Percentiles rank a stretch among this genome's conserved stretches.
These are phyloP conservation scores for Xanthia icteritia DNA, from an alignment of 2,888 invertebrate genomes.

Conservation along the genomic window DNA sequence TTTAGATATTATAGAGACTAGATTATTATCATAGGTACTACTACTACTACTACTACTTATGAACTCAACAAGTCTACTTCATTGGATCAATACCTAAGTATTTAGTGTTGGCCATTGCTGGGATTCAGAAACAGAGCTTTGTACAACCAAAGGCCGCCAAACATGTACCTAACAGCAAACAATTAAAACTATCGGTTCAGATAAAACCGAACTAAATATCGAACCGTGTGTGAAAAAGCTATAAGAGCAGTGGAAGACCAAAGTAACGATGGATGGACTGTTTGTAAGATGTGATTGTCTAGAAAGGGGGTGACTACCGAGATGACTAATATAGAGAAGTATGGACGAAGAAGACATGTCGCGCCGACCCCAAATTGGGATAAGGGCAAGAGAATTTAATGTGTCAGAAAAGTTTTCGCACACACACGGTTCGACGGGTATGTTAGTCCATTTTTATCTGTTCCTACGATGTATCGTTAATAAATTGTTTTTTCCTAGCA, in stretches of 20 bases:
- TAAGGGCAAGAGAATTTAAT: no score
- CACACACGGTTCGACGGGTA: background rate
- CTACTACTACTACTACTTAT: no score
- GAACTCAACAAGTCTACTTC: background rate
- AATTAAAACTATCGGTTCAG: background rate
- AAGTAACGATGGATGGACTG: background rate
- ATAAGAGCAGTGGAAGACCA: background rate
- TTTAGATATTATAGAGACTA: background rate
- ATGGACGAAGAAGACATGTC: background rate
- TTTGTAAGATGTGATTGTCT: background rate
- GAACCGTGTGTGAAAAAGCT: background rate
- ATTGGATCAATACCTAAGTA: background rate
- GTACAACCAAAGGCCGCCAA: background rate
- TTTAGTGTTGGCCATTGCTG: background rate
- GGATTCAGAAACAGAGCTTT: background rate
- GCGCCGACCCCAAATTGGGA: background rate
- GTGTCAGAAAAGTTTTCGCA: background rate
- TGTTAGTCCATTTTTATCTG: background rate
- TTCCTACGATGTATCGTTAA: background rate
- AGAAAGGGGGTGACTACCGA: background rate
- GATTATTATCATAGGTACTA: background rate
- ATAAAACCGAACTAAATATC: slow-evolving; percentile 3
- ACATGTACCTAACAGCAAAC: slow-evolving; percentile 2
- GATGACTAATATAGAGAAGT: background rate
- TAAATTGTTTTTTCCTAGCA: slow-evolving; percentile 67